Conservation (phyloP, 1,140 invertebrate genomes). For the Armadillidium nasatum region DNA sequence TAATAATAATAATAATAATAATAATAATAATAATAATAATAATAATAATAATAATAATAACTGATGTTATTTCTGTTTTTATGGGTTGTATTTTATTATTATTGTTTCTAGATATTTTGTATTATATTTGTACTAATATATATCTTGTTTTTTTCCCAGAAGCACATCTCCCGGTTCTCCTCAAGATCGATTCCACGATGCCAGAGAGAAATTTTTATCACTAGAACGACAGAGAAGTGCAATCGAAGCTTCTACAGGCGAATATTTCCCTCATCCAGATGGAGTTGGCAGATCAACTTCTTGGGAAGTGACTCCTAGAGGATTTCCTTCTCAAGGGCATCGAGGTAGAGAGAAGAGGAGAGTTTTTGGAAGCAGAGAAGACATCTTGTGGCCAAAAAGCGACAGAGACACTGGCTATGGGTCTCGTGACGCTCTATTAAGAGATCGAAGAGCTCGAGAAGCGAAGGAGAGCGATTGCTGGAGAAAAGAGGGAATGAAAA, state of each 20-base stretch:
- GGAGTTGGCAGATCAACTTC: constrained; percentile 26
- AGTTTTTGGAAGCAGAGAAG: constrained; percentile 23
- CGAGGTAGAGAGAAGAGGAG: constrained; percentile 8
- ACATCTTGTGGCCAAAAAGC: constrained; percentile 33
- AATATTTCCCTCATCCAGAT: constrained; percentile 6
- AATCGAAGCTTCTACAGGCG: constrained; percentile 16
- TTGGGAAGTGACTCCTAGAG: constrained; percentile 28
- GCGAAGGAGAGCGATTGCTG: constrained; percentile 36
- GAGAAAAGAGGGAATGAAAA: constrained; percentile 29
- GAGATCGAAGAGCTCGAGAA: constrained; percentile 32
- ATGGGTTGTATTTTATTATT: too few relatives aligned
- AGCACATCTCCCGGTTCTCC: constrained; percentile 37
- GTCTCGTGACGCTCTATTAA: constrained; percentile 33
- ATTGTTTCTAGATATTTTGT: too few relatives aligned
- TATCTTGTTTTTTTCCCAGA: constrained; percentile 21
- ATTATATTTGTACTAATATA: too few relatives aligned
- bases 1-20: too few relatives aligned
- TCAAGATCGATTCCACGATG: constrained; percentile 38
- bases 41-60: too few relatives aligned
- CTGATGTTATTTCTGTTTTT: too few relatives aligned
- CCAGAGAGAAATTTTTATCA: constrained; percentile 33
- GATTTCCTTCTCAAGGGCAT: neutral
- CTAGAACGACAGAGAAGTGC: constrained; percentile 34
- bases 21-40: too few relatives aligned
- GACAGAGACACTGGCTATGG: constrained; percentile 40